Evolutionary conservation across 1,140 invertebrate species (phyloP), one percentile per base, ranked within the genome.

Genomic region (Aradophagus sp.): DNA sequence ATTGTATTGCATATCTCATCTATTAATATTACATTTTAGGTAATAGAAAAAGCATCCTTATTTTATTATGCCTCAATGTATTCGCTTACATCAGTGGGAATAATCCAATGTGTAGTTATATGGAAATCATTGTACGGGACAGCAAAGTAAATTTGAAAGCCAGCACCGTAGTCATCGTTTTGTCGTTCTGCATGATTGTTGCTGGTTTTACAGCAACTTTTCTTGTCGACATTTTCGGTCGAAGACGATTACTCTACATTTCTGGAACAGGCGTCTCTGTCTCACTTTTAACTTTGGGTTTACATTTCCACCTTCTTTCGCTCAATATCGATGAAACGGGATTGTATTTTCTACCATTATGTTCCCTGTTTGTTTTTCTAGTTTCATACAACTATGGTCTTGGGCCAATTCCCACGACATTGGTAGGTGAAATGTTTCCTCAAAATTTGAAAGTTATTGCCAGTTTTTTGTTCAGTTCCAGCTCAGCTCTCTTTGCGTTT

Each of bases 401-500:
- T 0, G 61, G 81, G 1, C 75, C 80, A 0, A 77, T 87, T n/a
- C 82, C 84, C 0, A 80, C 68, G n/a, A 78, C 81, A 1, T 62
- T 87, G 1, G 38, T 83, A 1, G 71, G 83, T 3, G 85, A 87
- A 63, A 73, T 86, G 13, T 86, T 86, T 53, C 76, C 81, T 0
- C 79, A 80, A 7, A 80, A 62, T 35, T 44, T 86, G 3, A 86
- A 86, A 29, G 78, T 78, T n/a, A 26, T 82, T 0, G 77, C 89
- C 0, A 87, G 89, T 0, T 77, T 90, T 6, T 65, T 77, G 2
- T 86, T 87, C 14, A 79, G 87, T 1, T 76, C 84, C 1, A 67
- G 84, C n/a, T 89, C 84, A 5, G 72, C 86, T 11, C 50, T 86
- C 0, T 79, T 88, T 19, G 87, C 88, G 0, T 91, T 91, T 76